These are phyloP conservation scores for Eremobia ochroleuca DNA, from an alignment of 2,888 invertebrate genomes.

Conservation along the genomic window DNA sequence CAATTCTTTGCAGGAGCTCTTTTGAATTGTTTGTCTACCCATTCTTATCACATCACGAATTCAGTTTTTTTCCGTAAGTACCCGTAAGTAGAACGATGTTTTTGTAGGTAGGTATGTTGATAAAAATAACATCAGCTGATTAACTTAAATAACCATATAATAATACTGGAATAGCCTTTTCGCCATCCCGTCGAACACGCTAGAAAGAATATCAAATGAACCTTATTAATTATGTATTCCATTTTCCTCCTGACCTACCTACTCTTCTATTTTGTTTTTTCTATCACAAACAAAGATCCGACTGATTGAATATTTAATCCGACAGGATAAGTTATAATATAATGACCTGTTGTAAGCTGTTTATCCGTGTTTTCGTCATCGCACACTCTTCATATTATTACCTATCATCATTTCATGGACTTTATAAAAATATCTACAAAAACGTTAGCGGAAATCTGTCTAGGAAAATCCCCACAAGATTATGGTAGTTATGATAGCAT, in stretches of 20 bases:
- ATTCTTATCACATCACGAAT: background rate
- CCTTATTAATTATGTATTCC: conserved; percentile 15
- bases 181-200: background rate
- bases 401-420: background rate
- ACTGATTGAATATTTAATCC: background rate
- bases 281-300: background rate
- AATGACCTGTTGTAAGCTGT: conserved; percentile 4
- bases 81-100: background rate
- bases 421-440: background rate
- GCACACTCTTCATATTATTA: too few species aligned
- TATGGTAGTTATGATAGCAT: background rate
- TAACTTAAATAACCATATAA: background rate
- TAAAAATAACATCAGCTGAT: background rate
- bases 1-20: background rate
- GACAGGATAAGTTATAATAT: background rate
- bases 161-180: background rate
- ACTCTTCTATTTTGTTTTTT: background rate
- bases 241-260: background rate
- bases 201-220: background rate
- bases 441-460: background rate
- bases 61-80: too few species aligned
- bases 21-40: background rate
- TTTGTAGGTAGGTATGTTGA: background rate
- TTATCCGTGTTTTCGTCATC: conserved; percentile 5
- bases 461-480: background rate